Evolutionary conservation across 2,113 vertebrate species (phyloP), one percentile per base, ranked within the genome.

Genomic region (Barnardius zonarius): DNA sequence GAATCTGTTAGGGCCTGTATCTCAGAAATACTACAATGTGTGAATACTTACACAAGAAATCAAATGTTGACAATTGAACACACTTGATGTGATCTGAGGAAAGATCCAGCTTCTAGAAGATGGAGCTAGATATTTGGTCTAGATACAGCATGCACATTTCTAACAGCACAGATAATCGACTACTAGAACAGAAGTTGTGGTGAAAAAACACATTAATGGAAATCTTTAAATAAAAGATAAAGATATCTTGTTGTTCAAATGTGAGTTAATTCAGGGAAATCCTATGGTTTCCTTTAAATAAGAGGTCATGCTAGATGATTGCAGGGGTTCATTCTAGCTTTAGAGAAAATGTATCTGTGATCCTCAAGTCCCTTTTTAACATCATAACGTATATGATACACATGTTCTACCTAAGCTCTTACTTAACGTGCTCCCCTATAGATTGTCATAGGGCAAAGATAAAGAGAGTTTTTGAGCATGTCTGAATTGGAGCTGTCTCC

Each of bases 381-480:
- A 76, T 64, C 76, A 46, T 54, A 57, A 69, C 54, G 49, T 84
- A 37, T 69, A 52, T 24, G 46, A 78, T 23, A 84, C 17, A 75
- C 5, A 48, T 33, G 82, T 63, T 91, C 61, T 48, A 81, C 14
- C 0, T 22, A 8, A 28, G 33, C 23, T 76, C 20, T 76, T 5
- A 1, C 28, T 84, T 95, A 83, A 63, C 48, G 5, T 74, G 39
- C 11, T 91, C 17, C 30, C 39, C 24, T 92, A 59, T 77, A 44
- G 74, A 79, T 93, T 94, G 73, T 93, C 72, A 80, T 30, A 49
- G 86, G 83, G 81, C 51, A 81, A 43, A 92, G 30, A 85, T 62
- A 91, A 96, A 96, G 51, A 93, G 94, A 93, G 20, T 33, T 80
- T 72, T 86, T 51, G 67, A 93, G 63, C 75, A 37, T 27, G 46